Percentiles rank a stretch among this genome's conserved stretches.
Conservation (phyloP, 2,113 vertebrate species). For the Cryptotis parvus region DNA sequence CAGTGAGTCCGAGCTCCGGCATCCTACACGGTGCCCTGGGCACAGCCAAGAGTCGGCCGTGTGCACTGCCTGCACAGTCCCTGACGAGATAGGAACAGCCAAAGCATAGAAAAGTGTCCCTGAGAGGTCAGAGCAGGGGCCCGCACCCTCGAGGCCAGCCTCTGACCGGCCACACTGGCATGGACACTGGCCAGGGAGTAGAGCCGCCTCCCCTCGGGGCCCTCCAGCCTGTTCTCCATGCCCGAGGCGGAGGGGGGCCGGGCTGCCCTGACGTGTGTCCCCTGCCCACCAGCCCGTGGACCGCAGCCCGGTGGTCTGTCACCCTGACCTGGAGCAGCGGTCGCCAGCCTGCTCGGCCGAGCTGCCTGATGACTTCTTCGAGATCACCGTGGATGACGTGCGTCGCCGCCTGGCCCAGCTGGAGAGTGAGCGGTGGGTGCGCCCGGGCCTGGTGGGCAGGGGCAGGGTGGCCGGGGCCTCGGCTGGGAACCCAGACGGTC, state of each 20-base stretch:
- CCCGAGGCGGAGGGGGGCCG: no score
- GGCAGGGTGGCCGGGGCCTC: neutral
- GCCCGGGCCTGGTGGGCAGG: neutral
- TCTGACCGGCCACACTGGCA: neutral
- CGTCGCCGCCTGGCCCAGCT: slow-evolving; percentile 95
- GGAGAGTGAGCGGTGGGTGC: slow-evolving; percentile 94
- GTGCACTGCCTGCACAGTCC: no score
- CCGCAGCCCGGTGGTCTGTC: slow-evolving; percentile 92
- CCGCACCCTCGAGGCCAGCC: no score
- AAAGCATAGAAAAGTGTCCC: no score
- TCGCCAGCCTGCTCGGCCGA: slow-evolving; percentile 79
- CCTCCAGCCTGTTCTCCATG: no score
- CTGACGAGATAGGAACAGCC: no score
- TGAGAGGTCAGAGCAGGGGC: no score
- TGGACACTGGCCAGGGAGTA: neutral
- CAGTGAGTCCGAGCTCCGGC: no score
- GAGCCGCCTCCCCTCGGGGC: no score
- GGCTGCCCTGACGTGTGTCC: no score
- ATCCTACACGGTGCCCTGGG: no score
- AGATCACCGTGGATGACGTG: slow-evolving; percentile 96
- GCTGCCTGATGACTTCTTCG: slow-evolving; percentile 96
- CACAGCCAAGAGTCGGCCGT: no score
- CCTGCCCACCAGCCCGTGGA: slow-evolving; percentile 83
- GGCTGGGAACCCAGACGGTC: neutral
- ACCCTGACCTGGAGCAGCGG: slow-evolving; percentile 88